Conservation (phyloP, 1,140 invertebrate genomes). For the Pemphigus obesinymphae region DNA sequence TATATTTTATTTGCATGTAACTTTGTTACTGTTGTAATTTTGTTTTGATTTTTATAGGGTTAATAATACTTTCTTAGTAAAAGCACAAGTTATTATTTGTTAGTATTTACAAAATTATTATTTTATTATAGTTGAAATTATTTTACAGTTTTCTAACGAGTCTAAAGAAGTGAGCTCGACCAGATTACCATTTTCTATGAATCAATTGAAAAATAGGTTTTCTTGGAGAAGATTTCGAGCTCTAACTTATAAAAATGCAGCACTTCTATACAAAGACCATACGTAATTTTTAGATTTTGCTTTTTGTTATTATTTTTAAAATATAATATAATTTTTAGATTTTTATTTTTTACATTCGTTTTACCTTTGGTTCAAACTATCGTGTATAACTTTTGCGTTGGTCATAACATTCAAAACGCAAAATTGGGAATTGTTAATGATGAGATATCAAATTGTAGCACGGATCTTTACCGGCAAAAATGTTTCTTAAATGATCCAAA, state of each 20-base stretch:
- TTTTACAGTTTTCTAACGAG: not conserved
- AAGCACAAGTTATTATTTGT: too few relatives aligned
- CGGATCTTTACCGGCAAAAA: not conserved
- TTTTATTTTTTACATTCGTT: constrained; percentile 83
- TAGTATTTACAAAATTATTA: too few relatives aligned
- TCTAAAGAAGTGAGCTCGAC: not conserved
- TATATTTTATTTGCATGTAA: too few relatives aligned
- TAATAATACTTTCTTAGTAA: too few relatives aligned
- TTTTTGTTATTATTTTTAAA: not conserved
- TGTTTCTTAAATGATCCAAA: not conserved
- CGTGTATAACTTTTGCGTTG: constrained; percentile 88
- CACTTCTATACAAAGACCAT: constrained; percentile 11
- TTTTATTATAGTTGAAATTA: not conserved
- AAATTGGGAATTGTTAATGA: constrained; percentile 79
- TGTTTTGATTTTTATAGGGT: too few relatives aligned
- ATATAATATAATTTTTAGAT: constrained; percentile 53
- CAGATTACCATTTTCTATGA: not conserved
- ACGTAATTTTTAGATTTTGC: not conserved
- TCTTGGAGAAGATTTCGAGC: constrained; percentile 26
- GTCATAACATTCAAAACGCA: constrained; percentile 78
- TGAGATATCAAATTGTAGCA: constrained; percentile 55
- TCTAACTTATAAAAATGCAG: constrained; percentile 6
- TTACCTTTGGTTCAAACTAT: constrained; percentile 87
- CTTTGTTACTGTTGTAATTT: too few relatives aligned
- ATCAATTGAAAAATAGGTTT: not conserved